Conservation (phyloP, 92 coral and sea anemone species). For the Zoanthus gigantus region DNA sequence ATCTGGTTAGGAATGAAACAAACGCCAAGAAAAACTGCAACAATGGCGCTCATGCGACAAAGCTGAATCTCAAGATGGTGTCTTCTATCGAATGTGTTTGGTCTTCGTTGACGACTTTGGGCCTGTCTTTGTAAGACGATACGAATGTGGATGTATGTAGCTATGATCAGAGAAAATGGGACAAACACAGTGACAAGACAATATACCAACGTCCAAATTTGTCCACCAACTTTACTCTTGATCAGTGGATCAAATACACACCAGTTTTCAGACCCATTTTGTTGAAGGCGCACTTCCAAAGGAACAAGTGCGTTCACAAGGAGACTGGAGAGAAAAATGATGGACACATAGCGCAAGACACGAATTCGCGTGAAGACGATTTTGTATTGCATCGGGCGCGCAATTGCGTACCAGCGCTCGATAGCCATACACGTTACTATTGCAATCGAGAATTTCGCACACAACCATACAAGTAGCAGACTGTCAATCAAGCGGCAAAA, state of each 20-base stretch:
- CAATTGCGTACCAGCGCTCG: slow-evolving; percentile 34
- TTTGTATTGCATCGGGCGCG: slow-evolving; percentile 14
- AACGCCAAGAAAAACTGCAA: neutral
- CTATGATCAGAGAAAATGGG: slow-evolving; percentile 3
- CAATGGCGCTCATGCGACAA: slow-evolving; percentile 13
- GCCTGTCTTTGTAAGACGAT: neutral
- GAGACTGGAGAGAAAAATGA: neutral
- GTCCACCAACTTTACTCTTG: slow-evolving; percentile 5
- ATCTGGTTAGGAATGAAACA: slow-evolving; percentile 23
- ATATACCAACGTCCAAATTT: slow-evolving; percentile 4
- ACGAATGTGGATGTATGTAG: slow-evolving; percentile 25
- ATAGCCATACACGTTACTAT: slow-evolving; percentile 38
- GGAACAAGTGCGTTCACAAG: slow-evolving; percentile 17
- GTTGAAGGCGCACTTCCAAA: neutral
- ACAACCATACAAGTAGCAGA: slow-evolving; percentile 16
- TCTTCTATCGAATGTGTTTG: neutral
- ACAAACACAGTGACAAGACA: slow-evolving; percentile 6
- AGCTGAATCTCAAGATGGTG: slow-evolving; percentile 10
- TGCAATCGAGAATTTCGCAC: slow-evolving; percentile 32
- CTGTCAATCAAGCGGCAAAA: slow-evolving; percentile 34
- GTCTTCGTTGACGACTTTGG: neutral
- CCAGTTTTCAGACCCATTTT: neutral
- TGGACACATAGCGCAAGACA: slow-evolving; percentile 5
- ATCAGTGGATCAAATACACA: slow-evolving; percentile 6
- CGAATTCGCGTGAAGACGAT: neutral